These are phyloP conservation scores for Achroia grisella DNA, from an alignment of 1,140 invertebrate genomes.

Conservation along the genomic window DNA sequence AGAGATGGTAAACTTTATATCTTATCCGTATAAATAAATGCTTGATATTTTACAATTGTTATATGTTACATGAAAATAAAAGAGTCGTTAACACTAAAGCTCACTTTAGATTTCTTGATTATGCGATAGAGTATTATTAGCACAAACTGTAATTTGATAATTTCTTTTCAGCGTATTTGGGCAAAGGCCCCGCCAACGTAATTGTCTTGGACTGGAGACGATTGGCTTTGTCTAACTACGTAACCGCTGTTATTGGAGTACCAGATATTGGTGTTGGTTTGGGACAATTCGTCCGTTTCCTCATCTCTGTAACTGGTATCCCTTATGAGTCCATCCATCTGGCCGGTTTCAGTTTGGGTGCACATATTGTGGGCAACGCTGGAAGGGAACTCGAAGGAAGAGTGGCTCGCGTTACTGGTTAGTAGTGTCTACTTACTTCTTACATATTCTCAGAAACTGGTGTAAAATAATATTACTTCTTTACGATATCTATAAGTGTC, in stretches of 20 bases:
- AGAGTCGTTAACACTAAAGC: no score
- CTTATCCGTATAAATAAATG: background rate
- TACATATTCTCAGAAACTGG: no score
- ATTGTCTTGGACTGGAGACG: constrained; percentile 37
- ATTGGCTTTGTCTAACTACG: constrained; percentile 26
- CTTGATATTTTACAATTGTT: background rate
- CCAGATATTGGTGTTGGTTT: constrained; percentile 52
- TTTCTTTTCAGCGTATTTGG: constrained; percentile 1
- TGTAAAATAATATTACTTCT: no score
- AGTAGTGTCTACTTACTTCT: background rate
- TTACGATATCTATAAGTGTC: no score
- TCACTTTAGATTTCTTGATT: no score
- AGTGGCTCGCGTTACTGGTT: constrained; percentile 27
- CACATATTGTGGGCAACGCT: constrained; percentile 90
- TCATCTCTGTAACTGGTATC: constrained; percentile 28
- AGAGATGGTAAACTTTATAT: constrained; percentile 21
- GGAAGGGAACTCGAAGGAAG: constrained; percentile 26
- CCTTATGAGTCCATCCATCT: constrained; percentile 78
- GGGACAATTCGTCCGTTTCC: constrained; percentile 65
- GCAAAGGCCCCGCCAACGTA: constrained; percentile 26
- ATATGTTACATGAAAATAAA: background rate
- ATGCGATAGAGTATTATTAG: no score
- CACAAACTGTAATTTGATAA: no score
- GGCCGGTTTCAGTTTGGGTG: constrained; percentile 89
- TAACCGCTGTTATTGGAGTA: constrained; percentile 61